Evolutionary conservation across 2,113 vertebrate species (phyloP), one percentile per base, ranked within the genome.

Genomic region (Hoplias malabaricus): DNA sequence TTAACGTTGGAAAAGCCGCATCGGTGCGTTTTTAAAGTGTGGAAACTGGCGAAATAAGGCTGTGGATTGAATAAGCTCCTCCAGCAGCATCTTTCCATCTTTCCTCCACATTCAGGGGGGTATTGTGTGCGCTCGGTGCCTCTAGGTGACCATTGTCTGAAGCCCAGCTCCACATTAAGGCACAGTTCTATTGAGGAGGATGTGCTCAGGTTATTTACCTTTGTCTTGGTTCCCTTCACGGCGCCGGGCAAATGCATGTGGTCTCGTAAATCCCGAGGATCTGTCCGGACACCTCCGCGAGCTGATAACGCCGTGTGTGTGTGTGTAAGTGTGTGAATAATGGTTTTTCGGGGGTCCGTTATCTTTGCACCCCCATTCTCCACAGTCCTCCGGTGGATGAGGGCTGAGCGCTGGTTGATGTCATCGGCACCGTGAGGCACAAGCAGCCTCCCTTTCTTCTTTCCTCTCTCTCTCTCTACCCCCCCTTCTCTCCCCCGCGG

Each of bases 341-440:
- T n/a, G n/a, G 53, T 33, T 54, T 38, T 42, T 33, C 19, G 25
- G 12, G n/a, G 42, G 61, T 33, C 43, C 73, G 70, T 66, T 83
- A 79, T 80, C 81, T 80, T 33, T 43, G 73, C 62, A 53, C 78
- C 73, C 69, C 82, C 78, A 83, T 83, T 70, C 42, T 80, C 61
- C 74, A 50, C 43, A 16, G 67, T 34, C 72, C 79, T 62, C 76
- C 19, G 42, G 31, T 69, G 63, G 42, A 54, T 75, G 65, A 29
- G 42, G 43, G 29, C 13, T 34, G 73, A 65, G 69, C 42, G 82
- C 56, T 62, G 75, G 76, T 73, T 84, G 79, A 84, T 84, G 82
- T 84, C 82, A 84, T 84, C 82, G 76, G 72, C 70, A 78, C 61
- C 77, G 72, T n/a, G 8, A 80, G 57, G 75, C 70, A 61, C 43